Evolutionary conservation across 2,797 vertebrate genomes (phyloP), one percentile per base, ranked within the genome.

Genomic region (Epinephelus awoara): DNA sequence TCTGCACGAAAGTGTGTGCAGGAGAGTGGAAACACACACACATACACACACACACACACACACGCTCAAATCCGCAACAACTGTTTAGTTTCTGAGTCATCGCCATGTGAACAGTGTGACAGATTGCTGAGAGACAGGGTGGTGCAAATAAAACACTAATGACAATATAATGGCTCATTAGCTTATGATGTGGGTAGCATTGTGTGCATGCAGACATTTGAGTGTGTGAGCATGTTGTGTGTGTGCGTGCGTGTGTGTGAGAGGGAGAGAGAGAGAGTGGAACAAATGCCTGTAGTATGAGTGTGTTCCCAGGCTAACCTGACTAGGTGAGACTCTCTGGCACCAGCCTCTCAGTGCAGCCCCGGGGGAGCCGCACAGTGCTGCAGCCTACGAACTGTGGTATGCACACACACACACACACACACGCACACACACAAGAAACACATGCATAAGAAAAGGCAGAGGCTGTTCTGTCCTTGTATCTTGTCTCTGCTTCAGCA

Each of bases 241-340:
- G 58, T 34, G 25, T 29, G 52, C 15, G 52, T 54, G 52, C 5
- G 52, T 54, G 52, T 54, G 51, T 3, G 52, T 15, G 52, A 15
- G 13, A 44, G 44, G 42, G 52, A 23, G 77, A 62, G 52, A 23
- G 77, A 62, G 64, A 27, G 42, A 25, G 64, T 40, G 29, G 23
- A 80, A 85, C 80, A 89, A 89, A 91, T 89, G 85, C 72, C 74
- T 91, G 88, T 54, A 72, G 89, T 84, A 68, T 67, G 79, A 89
- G 84, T 77, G 68, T 68, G 87, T 92, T 95, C 90, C 92, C 93
- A 93, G 90, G 88, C 92, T 82, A 93, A 94, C 93, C 92, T 94
- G 93, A 84, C 88, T 89, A 93, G 92, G 93, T 94, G 93, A 95
- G 94, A 95, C 94, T 91, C 83, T 92, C 92, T 94, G 94, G 93